Base-by-base conservation (phyloP, 2,888 invertebrate genomes). In the Dermolepida albohirtum region DNA sequence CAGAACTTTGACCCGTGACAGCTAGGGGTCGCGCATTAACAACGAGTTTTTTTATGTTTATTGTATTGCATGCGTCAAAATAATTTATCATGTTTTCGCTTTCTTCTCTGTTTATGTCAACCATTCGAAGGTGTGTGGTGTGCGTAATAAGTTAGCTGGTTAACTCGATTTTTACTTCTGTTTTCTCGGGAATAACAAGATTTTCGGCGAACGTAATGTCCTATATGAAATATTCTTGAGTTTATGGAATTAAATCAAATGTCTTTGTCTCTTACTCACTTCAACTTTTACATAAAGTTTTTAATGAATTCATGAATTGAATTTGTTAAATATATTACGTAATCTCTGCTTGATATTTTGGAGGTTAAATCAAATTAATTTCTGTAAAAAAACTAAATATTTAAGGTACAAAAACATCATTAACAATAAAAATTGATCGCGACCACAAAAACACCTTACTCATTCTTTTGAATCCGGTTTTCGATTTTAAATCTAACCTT, bases 31-130 rank as follows among this genome's bases (percentile, higher is more conserved):
- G 49, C 5, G 29, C 29, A 12, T 27, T 52, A n/a, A 27, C 22
- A 27, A 5, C 29, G 29, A 10, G 27, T 34, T 34, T 12, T 27
- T 62, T 62, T 49, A 62, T 34, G 59, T 62, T 62, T 62, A 47
- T 62, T 62, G 47, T 62, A 62, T 62, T 62, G 59, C 59, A 47
- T 62, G 59, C 47, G 59, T 62, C 59, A 62, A 62, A 62, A 62
- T 62, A 62, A 62, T 62, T 49, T 62, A 62, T 62, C 59, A 29
- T 34, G 34, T 47, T 62, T 62, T 62, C 29, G 47, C 59, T 34
- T 59, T 62, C 22, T 16, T 47, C 16, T 49, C 5, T 16, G 16
- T 49, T 62, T 62, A 62, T 49, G 39, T 34, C 8, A 1, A 34
- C 6, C 34, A 7, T 62, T 47, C 11, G 2, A 43, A 11, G 16